A percentile compares a stretch with the other conserved stretches of the same genome.
These are phyloP conservation scores for Triplophysa rosa DNA, from an alignment of 2,113 vertebrate genomes.

Conservation along the genomic window DNA sequence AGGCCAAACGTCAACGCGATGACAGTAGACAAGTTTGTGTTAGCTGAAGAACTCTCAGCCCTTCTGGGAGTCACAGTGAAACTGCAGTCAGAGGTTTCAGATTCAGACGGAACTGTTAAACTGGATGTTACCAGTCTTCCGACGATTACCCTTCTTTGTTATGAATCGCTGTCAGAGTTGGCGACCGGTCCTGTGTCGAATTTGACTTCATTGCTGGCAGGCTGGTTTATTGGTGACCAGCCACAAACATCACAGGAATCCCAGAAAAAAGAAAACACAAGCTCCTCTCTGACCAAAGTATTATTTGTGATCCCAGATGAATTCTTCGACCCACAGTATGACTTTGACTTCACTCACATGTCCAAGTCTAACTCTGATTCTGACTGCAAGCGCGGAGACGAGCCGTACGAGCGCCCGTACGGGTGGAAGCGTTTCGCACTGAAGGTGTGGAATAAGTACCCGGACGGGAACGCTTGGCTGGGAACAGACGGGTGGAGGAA, in stretches of 20 bases:
- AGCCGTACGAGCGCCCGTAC: too few relatives aligned
- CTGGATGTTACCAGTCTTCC: not conserved
- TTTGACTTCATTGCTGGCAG: slow-evolving; percentile 16
- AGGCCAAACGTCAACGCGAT: too few relatives aligned
- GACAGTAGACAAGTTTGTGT: slow-evolving; percentile 15
- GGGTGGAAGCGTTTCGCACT: too few relatives aligned
- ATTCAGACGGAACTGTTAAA: not conserved
- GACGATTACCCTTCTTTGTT: not conserved
- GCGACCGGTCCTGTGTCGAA: not conserved
- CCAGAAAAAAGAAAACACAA: too few relatives aligned
- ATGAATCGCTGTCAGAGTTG: not conserved
- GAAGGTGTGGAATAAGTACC: too few relatives aligned
- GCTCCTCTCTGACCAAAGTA: not conserved
- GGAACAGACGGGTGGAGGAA: too few relatives aligned
- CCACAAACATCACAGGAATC: too few relatives aligned
- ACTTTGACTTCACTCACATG: slow-evolving; percentile 46
- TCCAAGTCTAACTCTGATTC: not conserved
- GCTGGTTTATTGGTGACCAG: slow-evolving; percentile 3
- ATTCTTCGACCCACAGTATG: slow-evolving; percentile 31
- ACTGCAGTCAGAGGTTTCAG: not conserved
- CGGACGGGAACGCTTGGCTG: too few relatives aligned
- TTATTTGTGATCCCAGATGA: slow-evolving; percentile 24
- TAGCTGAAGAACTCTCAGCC: slow-evolving; percentile 23
- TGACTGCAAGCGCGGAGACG: too few relatives aligned
- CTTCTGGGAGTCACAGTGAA: slow-evolving; percentile 21